A percentile compares a stretch with the other conserved stretches of the same genome.
Conservation (phyloP, 2,797 vertebrate species). For the Nannoperca obscura region DNA sequence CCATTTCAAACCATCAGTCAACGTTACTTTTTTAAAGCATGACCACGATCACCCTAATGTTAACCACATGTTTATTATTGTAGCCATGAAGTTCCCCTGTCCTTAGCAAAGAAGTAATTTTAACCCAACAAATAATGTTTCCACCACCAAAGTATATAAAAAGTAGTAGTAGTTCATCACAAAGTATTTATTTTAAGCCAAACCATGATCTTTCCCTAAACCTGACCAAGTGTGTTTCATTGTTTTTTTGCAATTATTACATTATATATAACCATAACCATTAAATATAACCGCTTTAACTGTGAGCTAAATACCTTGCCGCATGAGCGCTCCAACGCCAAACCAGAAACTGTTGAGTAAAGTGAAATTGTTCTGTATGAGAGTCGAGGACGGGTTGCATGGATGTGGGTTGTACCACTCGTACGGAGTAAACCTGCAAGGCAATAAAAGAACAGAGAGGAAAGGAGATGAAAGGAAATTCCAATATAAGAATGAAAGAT, state of each 20-base stretch:
- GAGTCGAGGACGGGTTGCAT: constrained; percentile 95
- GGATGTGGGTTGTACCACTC: constrained; percentile 99
- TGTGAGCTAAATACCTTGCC: constrained; percentile 91
- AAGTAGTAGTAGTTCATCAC: not conserved
- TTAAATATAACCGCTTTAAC: not conserved
- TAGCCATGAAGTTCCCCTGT: too few relatives aligned
- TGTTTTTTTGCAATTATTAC: too few relatives aligned
- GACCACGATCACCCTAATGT: not conserved
- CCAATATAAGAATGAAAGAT: not conserved
- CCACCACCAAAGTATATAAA: not conserved
- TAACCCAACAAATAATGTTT: not conserved
- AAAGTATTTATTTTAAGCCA: not conserved
- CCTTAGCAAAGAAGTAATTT: not conserved
- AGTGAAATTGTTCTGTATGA: constrained; percentile 98
- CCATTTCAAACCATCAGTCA: too few relatives aligned
- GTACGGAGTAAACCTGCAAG: constrained; percentile 95
- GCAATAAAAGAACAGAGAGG: constrained; percentile 63
- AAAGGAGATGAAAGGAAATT: constrained; percentile 8
- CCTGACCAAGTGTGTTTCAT: not conserved
- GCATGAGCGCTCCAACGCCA: constrained; percentile 97
- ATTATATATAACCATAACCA: too few relatives aligned
- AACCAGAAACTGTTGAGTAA: constrained; percentile 99
- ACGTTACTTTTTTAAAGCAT: not conserved
- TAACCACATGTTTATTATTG: too few relatives aligned
- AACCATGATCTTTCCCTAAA: not conserved